Evolutionary conservation across 1,140 invertebrate species (phyloP).

Genomic region (Drosophila nikananu): DNA sequence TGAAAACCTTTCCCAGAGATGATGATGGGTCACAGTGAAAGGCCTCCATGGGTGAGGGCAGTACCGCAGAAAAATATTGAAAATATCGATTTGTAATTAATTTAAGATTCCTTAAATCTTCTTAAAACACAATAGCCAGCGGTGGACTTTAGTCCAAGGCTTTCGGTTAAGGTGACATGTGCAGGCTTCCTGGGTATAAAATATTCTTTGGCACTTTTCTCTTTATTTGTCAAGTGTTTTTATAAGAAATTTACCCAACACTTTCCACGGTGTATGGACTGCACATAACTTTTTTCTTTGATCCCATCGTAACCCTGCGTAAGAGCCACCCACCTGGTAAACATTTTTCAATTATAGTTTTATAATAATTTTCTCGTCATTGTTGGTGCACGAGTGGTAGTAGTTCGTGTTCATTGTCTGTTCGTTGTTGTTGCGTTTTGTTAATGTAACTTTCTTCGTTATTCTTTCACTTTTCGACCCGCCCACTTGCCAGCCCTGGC

Average conservation of each 20-base stretch:
- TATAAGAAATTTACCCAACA: too few relatives aligned
- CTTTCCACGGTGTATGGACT: conserved; percentile 26
- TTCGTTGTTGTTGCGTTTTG: conserved; percentile 41
- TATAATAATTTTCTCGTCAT: conserved; percentile 80
- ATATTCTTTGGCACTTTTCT: not conserved
- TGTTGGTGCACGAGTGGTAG: conserved; percentile 45
- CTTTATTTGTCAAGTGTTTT: not conserved
- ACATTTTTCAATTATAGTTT: conserved; percentile 77
- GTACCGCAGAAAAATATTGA: not conserved
- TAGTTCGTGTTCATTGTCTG: conserved; percentile 39
- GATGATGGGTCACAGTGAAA: conserved; percentile 49
- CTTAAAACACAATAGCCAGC: too few relatives aligned
- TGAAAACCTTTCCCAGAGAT: conserved; percentile 64
- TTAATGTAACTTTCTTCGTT: conserved; percentile 75
- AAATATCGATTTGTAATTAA: not conserved
- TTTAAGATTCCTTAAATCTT: too few relatives aligned
- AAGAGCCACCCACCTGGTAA: conserved; percentile 46
- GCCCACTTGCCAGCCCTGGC: conserved; percentile 40
- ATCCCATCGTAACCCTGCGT: conserved; percentile 35
- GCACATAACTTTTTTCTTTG: conserved; percentile 22
- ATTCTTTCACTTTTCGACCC: conserved; percentile 68
- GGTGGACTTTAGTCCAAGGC: too few relatives aligned
- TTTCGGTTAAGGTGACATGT: not conserved
- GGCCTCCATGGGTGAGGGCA: conserved; percentile 6
- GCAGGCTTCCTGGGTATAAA: not conserved